These are phyloP conservation scores for Ditylenchus dipsaci DNA, from an alignment of 1,140 invertebrate species.

Conservation along the genomic window DNA sequence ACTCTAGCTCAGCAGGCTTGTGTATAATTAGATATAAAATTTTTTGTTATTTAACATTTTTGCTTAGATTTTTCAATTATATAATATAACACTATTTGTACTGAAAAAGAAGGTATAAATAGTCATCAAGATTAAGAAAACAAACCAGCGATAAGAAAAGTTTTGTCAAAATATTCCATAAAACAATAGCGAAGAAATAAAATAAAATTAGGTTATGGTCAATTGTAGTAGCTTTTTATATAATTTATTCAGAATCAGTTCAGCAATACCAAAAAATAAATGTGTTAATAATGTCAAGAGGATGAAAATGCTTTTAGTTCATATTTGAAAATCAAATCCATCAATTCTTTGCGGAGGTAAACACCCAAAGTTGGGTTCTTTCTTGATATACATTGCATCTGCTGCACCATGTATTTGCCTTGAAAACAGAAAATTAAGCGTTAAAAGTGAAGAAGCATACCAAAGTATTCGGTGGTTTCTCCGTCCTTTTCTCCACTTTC, in stretches of 20 bases:
- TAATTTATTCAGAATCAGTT: not conserved
- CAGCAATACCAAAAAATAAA: not conserved
- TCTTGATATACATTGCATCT: slow-evolving; percentile 15
- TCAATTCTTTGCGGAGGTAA: slow-evolving; percentile 29
- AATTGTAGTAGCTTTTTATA: too few relatives aligned
- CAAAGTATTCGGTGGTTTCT: slow-evolving; percentile 1
- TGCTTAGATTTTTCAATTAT: too few relatives aligned
- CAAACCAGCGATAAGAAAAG: too few relatives aligned
- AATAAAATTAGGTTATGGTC: too few relatives aligned
- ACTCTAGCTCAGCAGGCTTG: too few relatives aligned
- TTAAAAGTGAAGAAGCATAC: not conserved
- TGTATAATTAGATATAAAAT: too few relatives aligned
- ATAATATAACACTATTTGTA: too few relatives aligned
- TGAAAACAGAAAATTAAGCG: not conserved
- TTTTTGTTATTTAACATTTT: too few relatives aligned
- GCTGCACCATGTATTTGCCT: slow-evolving; percentile 25
- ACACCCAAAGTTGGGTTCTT: slow-evolving; percentile 24
- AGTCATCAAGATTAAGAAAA: too few relatives aligned
- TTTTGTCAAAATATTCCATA: too few relatives aligned
- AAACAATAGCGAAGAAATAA: too few relatives aligned
- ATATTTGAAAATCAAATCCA: slow-evolving; percentile 35
- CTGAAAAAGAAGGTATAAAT: too few relatives aligned
- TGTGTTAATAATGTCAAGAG: not conserved
- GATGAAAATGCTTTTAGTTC: slow-evolving; percentile 21
- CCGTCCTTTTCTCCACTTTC: not conserved